phyloP scores from a whole-genome alignment of 53 echinoderm and acorn worm genomes.

The Holothuria leucospilota region DNA sequence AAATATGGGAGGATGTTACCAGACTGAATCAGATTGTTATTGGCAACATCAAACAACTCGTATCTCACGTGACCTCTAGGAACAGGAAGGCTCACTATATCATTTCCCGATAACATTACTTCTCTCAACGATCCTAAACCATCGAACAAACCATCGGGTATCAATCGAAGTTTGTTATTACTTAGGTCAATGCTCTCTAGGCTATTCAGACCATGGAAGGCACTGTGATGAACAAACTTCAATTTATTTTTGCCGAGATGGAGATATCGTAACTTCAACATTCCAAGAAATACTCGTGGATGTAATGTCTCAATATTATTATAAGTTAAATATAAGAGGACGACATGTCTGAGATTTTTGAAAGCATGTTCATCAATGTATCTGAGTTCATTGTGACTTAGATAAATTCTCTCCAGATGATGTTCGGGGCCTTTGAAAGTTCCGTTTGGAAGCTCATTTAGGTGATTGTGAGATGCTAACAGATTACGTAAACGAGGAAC shows the following conservation, averaged over 20 bases:
- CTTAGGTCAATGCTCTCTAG: background rate
- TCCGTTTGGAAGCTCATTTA: background rate
- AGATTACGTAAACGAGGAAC: background rate
- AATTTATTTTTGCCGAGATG: background rate
- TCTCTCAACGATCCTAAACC: slow-evolving; percentile 14
- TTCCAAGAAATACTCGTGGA: too few species aligned
- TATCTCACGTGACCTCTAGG: background rate
- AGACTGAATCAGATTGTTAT: background rate
- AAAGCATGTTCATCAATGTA: too few species aligned
- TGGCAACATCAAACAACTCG: background rate
- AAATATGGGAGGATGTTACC: background rate
- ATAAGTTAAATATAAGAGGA: too few species aligned
- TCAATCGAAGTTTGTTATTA: background rate
- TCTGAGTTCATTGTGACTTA: too few species aligned
- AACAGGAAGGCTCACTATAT: background rate
- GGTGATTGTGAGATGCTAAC: background rate
- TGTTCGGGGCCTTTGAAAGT: background rate
- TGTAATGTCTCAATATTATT: too few species aligned
- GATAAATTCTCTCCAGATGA: too few species aligned
- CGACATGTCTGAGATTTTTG: too few species aligned
- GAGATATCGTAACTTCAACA: too few species aligned
- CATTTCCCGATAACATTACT: background rate
- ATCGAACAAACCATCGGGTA: slow-evolving; percentile 10
- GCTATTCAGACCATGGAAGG: background rate
- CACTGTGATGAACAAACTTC: background rate